phyloP scores from a whole-genome alignment of 30 jellyfish, hydroid and myxozoan species.

The Chrysaora quinquecirrha region DNA sequence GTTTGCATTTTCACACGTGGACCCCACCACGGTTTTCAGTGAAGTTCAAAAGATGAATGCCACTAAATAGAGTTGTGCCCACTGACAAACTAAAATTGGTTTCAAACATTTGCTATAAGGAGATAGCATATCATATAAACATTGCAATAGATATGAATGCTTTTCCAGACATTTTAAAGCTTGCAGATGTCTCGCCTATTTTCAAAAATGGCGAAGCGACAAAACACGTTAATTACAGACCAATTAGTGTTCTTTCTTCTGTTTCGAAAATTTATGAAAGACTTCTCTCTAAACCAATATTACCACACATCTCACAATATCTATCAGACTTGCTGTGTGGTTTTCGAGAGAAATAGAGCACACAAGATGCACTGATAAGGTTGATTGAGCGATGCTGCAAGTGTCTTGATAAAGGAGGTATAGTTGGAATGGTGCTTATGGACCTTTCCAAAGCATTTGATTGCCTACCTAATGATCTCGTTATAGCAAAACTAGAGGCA shows the following conservation, averaged over 20 bases:
- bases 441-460: slow-evolving; percentile 15
- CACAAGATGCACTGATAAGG: slow-evolving; percentile 42
- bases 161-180: not conserved
- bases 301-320: slow-evolving; percentile 13
- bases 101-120: not conserved
- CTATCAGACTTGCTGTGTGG: slow-evolving; percentile 32
- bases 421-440: slow-evolving; percentile 10
- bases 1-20: slow-evolving; percentile 4
- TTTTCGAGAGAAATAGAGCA: slow-evolving; percentile 33
- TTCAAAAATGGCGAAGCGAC: not conserved
- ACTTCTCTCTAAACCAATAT: slow-evolving; percentile 14
- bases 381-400: slow-evolving; percentile 3
- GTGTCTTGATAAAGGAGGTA: slow-evolving; percentile 9
- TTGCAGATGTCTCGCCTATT: not conserved
- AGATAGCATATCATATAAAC: not conserved
- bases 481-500: slow-evolving; percentile 23
- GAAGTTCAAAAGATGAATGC: not conserved
- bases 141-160: not conserved
- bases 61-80: not conserved
- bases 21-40: slow-evolving; percentile 3
- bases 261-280: slow-evolving; percentile 16
- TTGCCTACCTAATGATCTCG: slow-evolving; percentile 8
- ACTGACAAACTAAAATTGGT: not conserved
- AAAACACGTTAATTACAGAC: not conserved
- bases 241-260: not conserved